These are phyloP conservation scores for Oryzias sinensis DNA, from an alignment of 2,797 vertebrate genomes.

Conservation along the genomic window DNA sequence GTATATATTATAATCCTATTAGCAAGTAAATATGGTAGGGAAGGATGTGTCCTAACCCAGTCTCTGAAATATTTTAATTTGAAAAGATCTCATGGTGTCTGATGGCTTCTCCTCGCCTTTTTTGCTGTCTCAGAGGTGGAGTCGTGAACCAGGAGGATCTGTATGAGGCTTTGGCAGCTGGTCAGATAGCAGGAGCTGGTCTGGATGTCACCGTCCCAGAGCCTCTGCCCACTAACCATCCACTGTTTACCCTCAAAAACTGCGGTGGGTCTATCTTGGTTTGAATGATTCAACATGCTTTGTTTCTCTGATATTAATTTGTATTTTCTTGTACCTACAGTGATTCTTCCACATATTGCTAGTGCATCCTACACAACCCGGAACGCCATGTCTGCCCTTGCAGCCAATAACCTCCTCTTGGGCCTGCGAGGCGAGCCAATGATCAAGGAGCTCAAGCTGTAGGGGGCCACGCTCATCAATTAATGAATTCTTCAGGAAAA, in stretches of 20 bases:
- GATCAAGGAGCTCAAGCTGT: slow-evolving; percentile 79
- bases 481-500: background rate
- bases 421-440: slow-evolving; percentile 79
- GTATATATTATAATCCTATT: too few species aligned
- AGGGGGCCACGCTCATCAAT: slow-evolving; percentile 25
- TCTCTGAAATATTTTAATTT: too few species aligned
- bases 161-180: slow-evolving; percentile 71
- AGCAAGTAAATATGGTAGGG: too few species aligned
- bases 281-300: too few species aligned
- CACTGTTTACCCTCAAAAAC: slow-evolving; percentile 79
- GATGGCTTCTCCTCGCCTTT: slow-evolving; percentile 3
- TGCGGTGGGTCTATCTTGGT: slow-evolving; percentile 60
- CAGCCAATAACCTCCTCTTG: slow-evolving; percentile 82
- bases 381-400: slow-evolving; percentile 82
- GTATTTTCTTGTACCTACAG: slow-evolving; percentile 54
- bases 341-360: slow-evolving; percentile 85
- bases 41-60: too few species aligned
- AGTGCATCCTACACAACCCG: slow-evolving; percentile 82
- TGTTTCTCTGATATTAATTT: background rate
- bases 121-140: slow-evolving; percentile 63
- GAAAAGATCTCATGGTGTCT: background rate
- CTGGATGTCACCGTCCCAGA: slow-evolving; percentile 77
- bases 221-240: slow-evolving; percentile 74
- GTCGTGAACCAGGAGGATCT: slow-evolving; percentile 81
- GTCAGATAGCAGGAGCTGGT: slow-evolving; percentile 76